Percentiles rank a stretch among this genome's conserved stretches.
Evolutionary conservation across 2,888 invertebrate species (phyloP).

Genomic region (Dicycla oo): DNA sequence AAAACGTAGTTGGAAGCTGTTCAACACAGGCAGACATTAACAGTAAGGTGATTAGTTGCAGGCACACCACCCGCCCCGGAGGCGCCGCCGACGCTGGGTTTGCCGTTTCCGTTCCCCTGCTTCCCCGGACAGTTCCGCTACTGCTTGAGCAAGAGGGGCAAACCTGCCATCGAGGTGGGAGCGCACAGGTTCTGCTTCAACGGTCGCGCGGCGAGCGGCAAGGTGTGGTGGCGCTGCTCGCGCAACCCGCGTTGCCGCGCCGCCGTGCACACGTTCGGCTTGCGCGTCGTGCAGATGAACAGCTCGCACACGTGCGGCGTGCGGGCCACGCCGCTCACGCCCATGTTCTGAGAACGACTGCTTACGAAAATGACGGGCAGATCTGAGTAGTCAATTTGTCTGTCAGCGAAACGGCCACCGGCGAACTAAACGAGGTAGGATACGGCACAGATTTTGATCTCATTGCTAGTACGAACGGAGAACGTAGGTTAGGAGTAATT

Average conservation of each 20-base stretch:
- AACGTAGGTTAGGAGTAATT: constrained; percentile 52
- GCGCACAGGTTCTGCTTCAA: constrained; percentile 89
- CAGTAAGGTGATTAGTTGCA: constrained; percentile 80
- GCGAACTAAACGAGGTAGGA: constrained; percentile 78
- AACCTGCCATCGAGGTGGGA: constrained; percentile 88
- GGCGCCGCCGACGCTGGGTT: constrained; percentile 82
- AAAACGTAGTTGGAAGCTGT: constrained; percentile 19
- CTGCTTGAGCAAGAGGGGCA: constrained; percentile 87
- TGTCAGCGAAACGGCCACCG: constrained; percentile 76
- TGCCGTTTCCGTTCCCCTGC: constrained; percentile 88
- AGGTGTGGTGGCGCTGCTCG: constrained; percentile 89
- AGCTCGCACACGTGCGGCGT: constrained; percentile 88
- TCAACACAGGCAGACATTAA: constrained; percentile 67
- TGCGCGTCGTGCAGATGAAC: constrained; percentile 88
- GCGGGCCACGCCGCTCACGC: constrained; percentile 85
- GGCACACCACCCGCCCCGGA: constrained; percentile 75
- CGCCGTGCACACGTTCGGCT: constrained; percentile 87
- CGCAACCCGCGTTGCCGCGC: constrained; percentile 88
- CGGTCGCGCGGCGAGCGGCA: constrained; percentile 87
- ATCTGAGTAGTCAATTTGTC: constrained; percentile 75
- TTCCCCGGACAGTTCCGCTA: constrained; percentile 88
- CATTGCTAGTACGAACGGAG: constrained; percentile 60
- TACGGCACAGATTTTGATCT: constrained; percentile 84
- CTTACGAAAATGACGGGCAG: constrained; percentile 24
- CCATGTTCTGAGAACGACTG: constrained; percentile 81